Base-by-base conservation (phyloP, 37 sponge, comb jelly and placozoan species). In the Oscarella lobularis region DNA sequence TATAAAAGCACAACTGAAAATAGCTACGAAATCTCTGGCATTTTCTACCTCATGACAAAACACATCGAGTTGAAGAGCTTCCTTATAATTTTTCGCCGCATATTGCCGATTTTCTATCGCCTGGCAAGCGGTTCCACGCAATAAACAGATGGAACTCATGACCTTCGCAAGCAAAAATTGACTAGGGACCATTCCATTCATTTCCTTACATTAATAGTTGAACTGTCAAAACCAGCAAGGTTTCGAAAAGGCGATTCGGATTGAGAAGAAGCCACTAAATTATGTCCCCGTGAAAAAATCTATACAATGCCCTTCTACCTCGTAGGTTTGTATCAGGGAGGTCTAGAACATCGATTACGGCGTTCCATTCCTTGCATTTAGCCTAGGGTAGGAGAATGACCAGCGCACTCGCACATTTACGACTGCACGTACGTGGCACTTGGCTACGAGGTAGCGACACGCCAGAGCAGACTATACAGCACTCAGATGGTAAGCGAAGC, bases 31-130 rank as follows among this genome's bases (percentile, higher is more conserved):
- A n/a, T n/a, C n/a, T n/a, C n/a, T n/a, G n/a, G n/a, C n/a, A n/a
- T n/a, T n/a, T n/a, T 48, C 20, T 9, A 48, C 60, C 60, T 48
- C 60, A 20, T 20, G 9, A 20, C 60, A 48, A 20, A 48, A 48
- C 60, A 48, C 60, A 48, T 48, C 60, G 60, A 48, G 60, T 27
- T 20, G 60, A 48, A 48, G 60, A 48, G 60, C 60, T 48, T 48
- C 14, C 60, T 48, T 48, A 48, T 48, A 48, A 48, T 48, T 48
- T 48, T 48, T 20, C 20, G 9, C 20, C 20, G 60, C 60, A 48
- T 48, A 48, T 27, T 27, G 60, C 20, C 60, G 9, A 20, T 48
- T 48, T 20, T 48, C 60, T 20, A 48, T 27, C 9, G 60, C 60
- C 20, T 48, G 60, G 60, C 60, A 48, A 48, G 60, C 60, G 20